Evolutionary conservation across 2,797 vertebrate species (phyloP).

Genomic region (Petrocephalus sullivani): DNA sequence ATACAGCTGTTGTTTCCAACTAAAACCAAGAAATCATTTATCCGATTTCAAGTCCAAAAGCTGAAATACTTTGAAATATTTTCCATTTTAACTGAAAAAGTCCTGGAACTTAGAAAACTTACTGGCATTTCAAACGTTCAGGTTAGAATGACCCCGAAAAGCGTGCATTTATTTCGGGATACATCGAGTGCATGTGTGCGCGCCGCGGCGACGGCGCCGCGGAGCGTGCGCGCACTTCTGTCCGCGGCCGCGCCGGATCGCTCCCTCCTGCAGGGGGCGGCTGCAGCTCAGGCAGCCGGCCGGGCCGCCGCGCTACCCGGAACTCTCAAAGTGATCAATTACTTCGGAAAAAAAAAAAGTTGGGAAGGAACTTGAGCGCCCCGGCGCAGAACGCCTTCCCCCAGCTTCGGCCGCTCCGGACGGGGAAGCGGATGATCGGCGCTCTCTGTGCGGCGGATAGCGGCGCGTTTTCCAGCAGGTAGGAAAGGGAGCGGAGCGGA

Average conservation of each 20-base stretch:
- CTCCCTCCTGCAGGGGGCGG: slow-evolving; percentile 55
- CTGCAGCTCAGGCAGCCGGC: slow-evolving; percentile 26
- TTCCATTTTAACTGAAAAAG: background rate
- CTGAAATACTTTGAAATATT: background rate
- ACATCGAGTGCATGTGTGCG: background rate
- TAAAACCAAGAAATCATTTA: background rate
- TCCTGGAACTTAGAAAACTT: background rate
- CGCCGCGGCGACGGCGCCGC: background rate
- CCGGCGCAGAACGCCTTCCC: background rate
- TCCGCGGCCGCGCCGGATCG: background rate
- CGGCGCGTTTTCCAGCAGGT: slow-evolving; percentile 49
- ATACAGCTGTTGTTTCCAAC: background rate
- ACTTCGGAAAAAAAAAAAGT: slow-evolving; percentile 28
- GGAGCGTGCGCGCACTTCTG: background rate
- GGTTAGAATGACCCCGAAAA: background rate
- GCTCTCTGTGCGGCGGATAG: background rate
- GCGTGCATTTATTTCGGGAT: background rate
- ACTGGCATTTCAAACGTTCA: background rate
- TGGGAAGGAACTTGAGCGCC: slow-evolving; percentile 17
- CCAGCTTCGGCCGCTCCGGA: background rate
- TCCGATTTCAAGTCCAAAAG: background rate
- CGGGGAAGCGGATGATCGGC: slow-evolving; percentile 24
- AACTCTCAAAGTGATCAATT: slow-evolving; percentile 52
- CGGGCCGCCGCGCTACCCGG: slow-evolving; percentile 56
- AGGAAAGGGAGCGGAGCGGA: slow-evolving; percentile 27